phyloP scores from a whole-genome alignment of 2,888 invertebrate genomes.

The Drosophila mimica region DNA sequence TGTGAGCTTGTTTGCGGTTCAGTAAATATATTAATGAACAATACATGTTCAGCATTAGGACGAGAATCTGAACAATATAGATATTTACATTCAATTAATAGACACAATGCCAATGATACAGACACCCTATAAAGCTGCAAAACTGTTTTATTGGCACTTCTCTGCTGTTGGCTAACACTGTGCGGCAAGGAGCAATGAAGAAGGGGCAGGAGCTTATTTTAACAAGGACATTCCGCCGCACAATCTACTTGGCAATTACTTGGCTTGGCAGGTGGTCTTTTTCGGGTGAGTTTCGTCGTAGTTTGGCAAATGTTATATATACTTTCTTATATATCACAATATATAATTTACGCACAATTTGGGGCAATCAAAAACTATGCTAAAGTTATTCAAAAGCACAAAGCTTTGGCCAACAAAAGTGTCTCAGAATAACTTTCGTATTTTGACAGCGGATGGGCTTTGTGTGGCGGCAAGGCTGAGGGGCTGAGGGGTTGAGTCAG shows the following conservation, averaged over 20 bases:
- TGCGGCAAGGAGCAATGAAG: not conserved
- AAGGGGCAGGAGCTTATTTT: constrained; percentile 17
- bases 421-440: constrained; percentile 1
- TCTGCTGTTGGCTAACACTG: constrained; percentile 34
- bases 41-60: constrained; percentile 1
- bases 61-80: constrained; percentile 21
- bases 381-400: constrained; percentile 54
- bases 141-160: constrained; percentile 26
- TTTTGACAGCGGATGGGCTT: not conserved
- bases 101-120: constrained; percentile 4
- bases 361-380: constrained; percentile 71
- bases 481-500: not conserved
- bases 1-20: not conserved
- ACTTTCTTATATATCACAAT: constrained; percentile 40
- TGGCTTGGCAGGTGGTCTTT: constrained; percentile 45
- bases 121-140: not conserved
- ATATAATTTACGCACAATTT: constrained; percentile 72
- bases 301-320: constrained; percentile 24
- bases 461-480: not conserved
- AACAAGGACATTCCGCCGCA: constrained; percentile 20
- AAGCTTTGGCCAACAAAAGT: constrained; percentile 21
- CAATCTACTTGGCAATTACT: constrained; percentile 14
- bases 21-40: not conserved
- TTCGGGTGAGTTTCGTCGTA: constrained; percentile 23
- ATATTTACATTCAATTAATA: constrained; percentile 61